Evolutionary conservation across 2,113 vertebrate genomes (phyloP), one percentile per base, ranked within the genome.

Genomic region (Genyomyrus donnyi): DNA sequence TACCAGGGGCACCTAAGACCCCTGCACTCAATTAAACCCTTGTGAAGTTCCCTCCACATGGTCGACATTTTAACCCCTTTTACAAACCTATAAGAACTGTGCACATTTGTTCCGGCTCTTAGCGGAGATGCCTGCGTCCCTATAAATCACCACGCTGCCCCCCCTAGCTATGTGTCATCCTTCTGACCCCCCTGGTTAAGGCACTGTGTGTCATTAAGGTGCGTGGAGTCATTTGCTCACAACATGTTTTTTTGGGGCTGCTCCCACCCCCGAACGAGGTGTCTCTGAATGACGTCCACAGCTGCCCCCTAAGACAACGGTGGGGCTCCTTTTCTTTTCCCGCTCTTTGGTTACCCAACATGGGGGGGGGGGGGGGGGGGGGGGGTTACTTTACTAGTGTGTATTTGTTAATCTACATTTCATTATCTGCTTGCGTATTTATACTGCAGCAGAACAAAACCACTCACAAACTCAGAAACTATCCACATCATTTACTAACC

Each of bases 51-150:
- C 80, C 77, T 89, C 77, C 52, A 27, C 35, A 46, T 58, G 80
- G 50, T 48, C 39, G 89, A 58, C 77, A 89, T 62, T 89, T 89
- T 56, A 27, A 77, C 53, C 80, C 49, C 19, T 58, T 89, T 85
- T 89, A 89, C 35, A 39, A 46, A 62, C 11, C 49, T 62, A 27
- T 85, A 39, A 89, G 77, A 45, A 19, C 89, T 58, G 80, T 7
- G 21, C 80, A 56, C 52, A 84, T 89, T 84, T 62, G 80, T 45
- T 83, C 52, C 21, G 89, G 88, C 45, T 74, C 53, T 62, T 21
- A n/a, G 7, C 4, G 49, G 70, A 83, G 85, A 87, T 87, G 50
- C 49, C 31, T 49, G 9, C 35, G 42, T 80, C 50, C 53, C 53
- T 27, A 62, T 58, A 85, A 85, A 62, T 31, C 89, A 39, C 31